A percentile compares a stretch with the other conserved stretches of the same genome.
Conservation (phyloP, 2,888 invertebrate species). For the Spilarctia lutea region DNA sequence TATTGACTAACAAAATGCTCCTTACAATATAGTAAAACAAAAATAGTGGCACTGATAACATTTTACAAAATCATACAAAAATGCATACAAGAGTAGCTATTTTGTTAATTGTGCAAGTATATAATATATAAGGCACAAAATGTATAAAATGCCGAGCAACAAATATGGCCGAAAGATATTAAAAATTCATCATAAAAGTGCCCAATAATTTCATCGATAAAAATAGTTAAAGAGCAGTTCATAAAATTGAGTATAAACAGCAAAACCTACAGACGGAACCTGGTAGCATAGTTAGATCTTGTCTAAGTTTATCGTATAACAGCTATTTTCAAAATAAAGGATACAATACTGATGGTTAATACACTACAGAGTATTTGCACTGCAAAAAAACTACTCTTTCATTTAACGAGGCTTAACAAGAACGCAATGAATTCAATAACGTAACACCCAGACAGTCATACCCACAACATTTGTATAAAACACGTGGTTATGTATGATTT, state of each 20-base stretch:
- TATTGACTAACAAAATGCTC: constrained; percentile 78
- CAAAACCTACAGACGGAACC: constrained; percentile 31
- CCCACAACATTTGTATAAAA: constrained; percentile 6
- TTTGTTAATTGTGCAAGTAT: constrained; percentile 69
- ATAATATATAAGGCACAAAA: constrained; percentile 71
- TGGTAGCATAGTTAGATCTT: constrained; percentile 30
- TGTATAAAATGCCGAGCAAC: constrained; percentile 49
- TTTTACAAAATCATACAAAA: constrained; percentile 47
- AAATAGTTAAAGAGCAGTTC: constrained; percentile 31
- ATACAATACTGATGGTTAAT: constrained; percentile 72
- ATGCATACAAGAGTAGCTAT: constrained; percentile 43
- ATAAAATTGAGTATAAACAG: constrained; percentile 42
- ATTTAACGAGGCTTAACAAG: constrained; percentile 42
- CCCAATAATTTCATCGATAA: constrained; percentile 38
- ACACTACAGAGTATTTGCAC: constrained; percentile 53
- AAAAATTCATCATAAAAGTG: constrained; percentile 45
- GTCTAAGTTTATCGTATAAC: constrained; percentile 19
- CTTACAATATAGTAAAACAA: constrained; percentile 62
- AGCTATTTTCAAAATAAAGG: constrained; percentile 49
- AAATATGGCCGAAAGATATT: constrained; percentile 49
- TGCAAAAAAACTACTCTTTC: constrained; percentile 24
- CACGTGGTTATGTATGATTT: constrained; percentile 3
- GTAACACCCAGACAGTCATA: constrained; percentile 20
- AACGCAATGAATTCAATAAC: constrained; percentile 14
- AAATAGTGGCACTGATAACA: constrained; percentile 77